Evolutionary conservation across 2,888 invertebrate species (phyloP).

Genomic region (Drosophila multiciliata): DNA sequence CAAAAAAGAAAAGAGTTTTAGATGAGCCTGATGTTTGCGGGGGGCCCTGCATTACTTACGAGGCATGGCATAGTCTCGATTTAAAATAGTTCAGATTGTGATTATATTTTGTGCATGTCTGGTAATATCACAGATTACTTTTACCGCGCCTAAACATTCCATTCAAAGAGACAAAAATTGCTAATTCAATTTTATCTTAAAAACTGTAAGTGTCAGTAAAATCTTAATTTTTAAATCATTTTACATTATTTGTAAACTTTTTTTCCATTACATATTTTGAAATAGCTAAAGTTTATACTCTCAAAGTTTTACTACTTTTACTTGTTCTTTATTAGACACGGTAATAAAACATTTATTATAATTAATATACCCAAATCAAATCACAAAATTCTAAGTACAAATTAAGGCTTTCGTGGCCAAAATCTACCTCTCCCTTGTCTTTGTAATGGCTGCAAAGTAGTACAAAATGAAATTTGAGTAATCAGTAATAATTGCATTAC

Average conservation of each 20-base stretch:
- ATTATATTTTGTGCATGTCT: not conserved
- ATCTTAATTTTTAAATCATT: not conserved
- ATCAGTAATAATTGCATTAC: slow-evolving; percentile 23
- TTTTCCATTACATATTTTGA: not conserved
- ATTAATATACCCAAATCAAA: too few species aligned
- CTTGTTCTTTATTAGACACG: not conserved
- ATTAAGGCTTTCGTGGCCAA: not conserved
- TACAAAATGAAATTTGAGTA: slow-evolving; percentile 5
- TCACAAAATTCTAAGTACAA: too few species aligned
- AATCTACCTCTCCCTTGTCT: not conserved
- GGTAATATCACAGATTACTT: not conserved
- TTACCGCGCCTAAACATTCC: not conserved
- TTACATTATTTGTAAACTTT: not conserved
- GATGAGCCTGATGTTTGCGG: slow-evolving; percentile 31
- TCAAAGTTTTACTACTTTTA: not conserved
- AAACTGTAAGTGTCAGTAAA: not conserved
- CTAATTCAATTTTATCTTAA: not conserved
- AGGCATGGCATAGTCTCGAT: not conserved
- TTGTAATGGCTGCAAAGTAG: not conserved
- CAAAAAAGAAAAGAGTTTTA: slow-evolving; percentile 51
- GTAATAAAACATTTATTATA: too few species aligned
- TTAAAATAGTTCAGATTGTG: slow-evolving; percentile 1
- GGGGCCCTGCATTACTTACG: slow-evolving; percentile 39
- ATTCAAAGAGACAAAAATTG: not conserved
- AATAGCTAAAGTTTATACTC: too few species aligned